phyloP scores from a whole-genome alignment of 2,888 invertebrate genomes.

The Campoplex capitator region DNA sequence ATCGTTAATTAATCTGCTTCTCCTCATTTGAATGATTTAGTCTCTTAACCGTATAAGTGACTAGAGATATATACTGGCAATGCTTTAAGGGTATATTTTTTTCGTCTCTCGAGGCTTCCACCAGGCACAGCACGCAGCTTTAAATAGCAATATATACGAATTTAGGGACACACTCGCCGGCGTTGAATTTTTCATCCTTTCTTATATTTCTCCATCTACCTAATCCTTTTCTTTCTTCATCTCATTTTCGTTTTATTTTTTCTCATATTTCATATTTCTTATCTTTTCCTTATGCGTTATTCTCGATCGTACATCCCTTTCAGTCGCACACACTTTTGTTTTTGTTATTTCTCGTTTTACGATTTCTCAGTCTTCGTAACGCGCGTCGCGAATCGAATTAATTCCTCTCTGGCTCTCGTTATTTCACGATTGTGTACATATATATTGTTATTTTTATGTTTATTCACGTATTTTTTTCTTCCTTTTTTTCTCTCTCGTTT shows the following conservation, averaged over 20 bases:
- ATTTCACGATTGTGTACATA: slow-evolving; percentile 5
- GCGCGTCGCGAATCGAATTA: slow-evolving; percentile 19
- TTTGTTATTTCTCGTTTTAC: slow-evolving; percentile 46
- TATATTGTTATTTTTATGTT: neutral
- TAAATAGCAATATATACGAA: slow-evolving; percentile 55
- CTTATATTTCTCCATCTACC: slow-evolving; percentile 16
- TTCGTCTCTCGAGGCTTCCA: slow-evolving; percentile 70
- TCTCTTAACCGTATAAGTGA: slow-evolving; percentile 67
- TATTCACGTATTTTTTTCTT: neutral
- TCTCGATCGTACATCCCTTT: slow-evolving; percentile 57
- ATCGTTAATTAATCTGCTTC: slow-evolving; percentile 50
- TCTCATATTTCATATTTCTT: slow-evolving; percentile 20
- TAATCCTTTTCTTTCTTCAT: slow-evolving; percentile 35
- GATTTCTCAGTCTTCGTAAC: slow-evolving; percentile 53
- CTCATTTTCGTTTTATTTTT: slow-evolving; percentile 2
- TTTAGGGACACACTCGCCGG: slow-evolving; percentile 65
- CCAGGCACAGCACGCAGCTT: slow-evolving; percentile 71
- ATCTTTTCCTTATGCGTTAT: neutral
- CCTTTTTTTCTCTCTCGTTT: too few species aligned
- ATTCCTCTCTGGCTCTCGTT: slow-evolving; percentile 24
- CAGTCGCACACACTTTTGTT: slow-evolving; percentile 54
- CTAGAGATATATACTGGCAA: slow-evolving; percentile 81
- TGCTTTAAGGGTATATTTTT: slow-evolving; percentile 76
- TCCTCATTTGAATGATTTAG: slow-evolving; percentile 44
- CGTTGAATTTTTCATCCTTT: slow-evolving; percentile 42